These are phyloP conservation scores for Sprattus sprattus DNA, from an alignment of 2,113 vertebrate genomes.

Conservation along the genomic window DNA sequence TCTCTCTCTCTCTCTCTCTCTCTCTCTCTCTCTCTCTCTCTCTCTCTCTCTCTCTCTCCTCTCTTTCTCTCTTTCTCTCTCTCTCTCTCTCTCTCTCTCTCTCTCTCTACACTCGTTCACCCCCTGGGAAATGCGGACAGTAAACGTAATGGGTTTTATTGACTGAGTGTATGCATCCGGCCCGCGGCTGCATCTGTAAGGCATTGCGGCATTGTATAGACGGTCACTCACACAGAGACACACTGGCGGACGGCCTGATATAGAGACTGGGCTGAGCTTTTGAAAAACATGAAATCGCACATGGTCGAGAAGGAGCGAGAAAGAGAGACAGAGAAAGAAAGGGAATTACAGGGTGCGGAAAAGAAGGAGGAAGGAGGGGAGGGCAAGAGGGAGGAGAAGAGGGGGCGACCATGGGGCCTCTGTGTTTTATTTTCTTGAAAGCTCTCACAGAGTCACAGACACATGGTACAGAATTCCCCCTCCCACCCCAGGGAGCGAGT, in stretches of 20 bases:
- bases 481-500: constrained; percentile 37
- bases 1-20: not conserved
- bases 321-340: constrained; percentile 31
- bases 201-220: not conserved
- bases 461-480: constrained; percentile 73
- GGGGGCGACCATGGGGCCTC: constrained; percentile 57
- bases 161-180: constrained; percentile 16
- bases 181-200: constrained; percentile 11
- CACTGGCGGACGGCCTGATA: not conserved
- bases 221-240: not conserved
- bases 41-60: not conserved
- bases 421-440: constrained; percentile 68
- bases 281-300: not conserved
- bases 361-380: constrained; percentile 32
- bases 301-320: constrained; percentile 1
- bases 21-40: not conserved
- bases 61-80: too few relatives aligned
- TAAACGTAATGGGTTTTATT: constrained; percentile 47
- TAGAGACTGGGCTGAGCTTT: not conserved
- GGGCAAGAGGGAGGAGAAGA: constrained; percentile 12
- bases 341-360: constrained; percentile 28
- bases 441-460: constrained; percentile 68
- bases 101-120: not conserved
- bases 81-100: not conserved
- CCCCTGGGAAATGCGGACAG: constrained; percentile 41